Base-by-base conservation (phyloP, 2,888 invertebrate species). In the Cephus sareptanus region DNA sequence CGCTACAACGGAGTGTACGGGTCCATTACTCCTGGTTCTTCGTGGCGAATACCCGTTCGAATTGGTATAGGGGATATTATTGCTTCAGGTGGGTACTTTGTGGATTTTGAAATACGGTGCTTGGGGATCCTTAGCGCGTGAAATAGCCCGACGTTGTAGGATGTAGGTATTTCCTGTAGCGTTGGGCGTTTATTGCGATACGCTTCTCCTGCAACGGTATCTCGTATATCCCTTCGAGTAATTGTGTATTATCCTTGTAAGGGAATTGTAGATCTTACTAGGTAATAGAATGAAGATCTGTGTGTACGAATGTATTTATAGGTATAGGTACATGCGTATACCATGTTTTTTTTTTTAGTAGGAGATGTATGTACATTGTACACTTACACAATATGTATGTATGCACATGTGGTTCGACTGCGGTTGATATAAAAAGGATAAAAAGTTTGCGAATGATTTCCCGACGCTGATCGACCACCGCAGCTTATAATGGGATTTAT, bases 401-500 rank as follows among this genome's bases (percentile, higher is more conserved):
- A 56, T 23, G 15, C 40, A 56, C 40, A 23, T 56, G 40, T 56
- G 40, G 9, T 56, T 56, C 40, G 40, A 23, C 40, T 56, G 40
- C 23, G 23, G 40, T 23, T 56, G 40, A 56, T 56, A 56, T 56
- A 23, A 56, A 56, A 15, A 56, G 23, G 56, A 56, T 56, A 56
- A 56, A 56, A 56, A 56, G 56, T 56, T 56, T 9, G 56, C 56
- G 56, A 56, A 56, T 56, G 56, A 56, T 56, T 56, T 56, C 56
- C 56, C 56, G 56, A 56, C 56, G 56, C 56, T 56, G 56, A 56
- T 56, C 56, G 56, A 56, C 56, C 23, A 56, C 74, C 40, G 69
- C 73, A 73, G 71, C 11, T 73, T 69, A 34, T 76, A 31, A 69
- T 30, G 34, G 79, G 79, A 81, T 79, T 79, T 70, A 69, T 68